Base-by-base conservation (phyloP, 2,797 vertebrate species). In the Sebastes diploproa region DNA sequence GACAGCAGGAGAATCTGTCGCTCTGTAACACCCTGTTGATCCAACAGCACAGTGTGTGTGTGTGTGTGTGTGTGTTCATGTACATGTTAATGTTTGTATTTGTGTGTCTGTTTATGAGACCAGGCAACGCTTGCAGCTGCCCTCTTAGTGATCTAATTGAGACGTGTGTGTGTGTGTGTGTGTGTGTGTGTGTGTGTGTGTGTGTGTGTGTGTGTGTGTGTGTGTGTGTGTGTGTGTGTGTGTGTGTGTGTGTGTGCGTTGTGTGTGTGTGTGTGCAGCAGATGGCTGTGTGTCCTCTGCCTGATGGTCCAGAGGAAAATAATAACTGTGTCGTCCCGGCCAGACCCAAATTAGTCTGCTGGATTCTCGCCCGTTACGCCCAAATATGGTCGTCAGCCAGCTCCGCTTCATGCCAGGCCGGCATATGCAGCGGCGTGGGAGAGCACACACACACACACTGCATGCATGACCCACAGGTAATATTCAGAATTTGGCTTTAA, bases 211-310 rank as follows among this genome's bases (percentile, higher is more conserved):
- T 97, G 96, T 97, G 97, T 97, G 95, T 97, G 79, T 74, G 61
- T 96, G 95, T 96, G 96, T 98, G 97, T 97, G 96, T 97, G 81
- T 77, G 63, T 96, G 94, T 96, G 96, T 96, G 96, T 97, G 97
- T 97, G 95, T 97, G 96, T 97, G 97, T 97, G 95, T 97, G 79
- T 68, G 61, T 96, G 95, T 96, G 96, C 2, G 23, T 23, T 98
- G 97, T 97, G 96, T 96, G 96, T 96, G 74, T 96, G 95, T 95
- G 97, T 96, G 96, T 95, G 95, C 96, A 98, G 97, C 98, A 98
- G 97, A 99, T 99, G 98, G 98, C 96, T 96, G 95, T 96, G 97
- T 97, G 96, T 97, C 97, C 97, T 97, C 96, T 97, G 96, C 96
- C 96, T 97, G 97, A 98, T 98, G 97, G 97, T 97, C 97, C 81